Percentiles rank a stretch among this genome's conserved stretches.
Evolutionary conservation across 1,140 invertebrate species (phyloP).

Genomic region (Cephus cinctus): DNA sequence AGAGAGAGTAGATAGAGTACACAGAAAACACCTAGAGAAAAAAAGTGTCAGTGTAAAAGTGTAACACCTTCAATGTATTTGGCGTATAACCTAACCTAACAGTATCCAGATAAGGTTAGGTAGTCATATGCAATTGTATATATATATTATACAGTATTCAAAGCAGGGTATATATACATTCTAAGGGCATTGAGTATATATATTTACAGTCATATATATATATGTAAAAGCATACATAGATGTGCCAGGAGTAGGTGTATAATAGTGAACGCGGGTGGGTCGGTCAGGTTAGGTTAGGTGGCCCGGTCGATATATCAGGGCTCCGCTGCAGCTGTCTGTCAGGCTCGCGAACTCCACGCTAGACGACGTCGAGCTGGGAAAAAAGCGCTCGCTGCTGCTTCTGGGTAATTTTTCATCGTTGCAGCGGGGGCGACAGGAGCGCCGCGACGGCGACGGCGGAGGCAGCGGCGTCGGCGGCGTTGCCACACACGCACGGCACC

Average conservation of each 20-base stretch:
- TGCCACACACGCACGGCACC: constrained; percentile 23
- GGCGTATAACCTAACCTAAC: too few species aligned
- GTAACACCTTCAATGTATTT: too few species aligned
- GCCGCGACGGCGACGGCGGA: constrained; percentile 36
- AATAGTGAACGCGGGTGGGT: constrained; percentile 36
- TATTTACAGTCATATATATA: too few species aligned
- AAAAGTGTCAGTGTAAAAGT: not conserved
- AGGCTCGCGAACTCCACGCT: constrained; percentile 47
- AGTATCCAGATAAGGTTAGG: too few species aligned
- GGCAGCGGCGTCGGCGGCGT: too few species aligned
- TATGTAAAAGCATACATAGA: too few species aligned
- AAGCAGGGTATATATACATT: too few species aligned
- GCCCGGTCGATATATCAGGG: constrained; percentile 54
- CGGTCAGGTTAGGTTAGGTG: constrained; percentile 42
- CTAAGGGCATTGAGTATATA: too few species aligned
- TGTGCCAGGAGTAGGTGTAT: constrained; percentile 26
- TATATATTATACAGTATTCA: too few species aligned
- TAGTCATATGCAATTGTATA: too few species aligned
- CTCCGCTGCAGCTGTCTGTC: constrained; percentile 53
- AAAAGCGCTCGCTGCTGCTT: constrained; percentile 42
- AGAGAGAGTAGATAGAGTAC: not conserved
- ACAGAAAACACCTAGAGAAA: not conserved
- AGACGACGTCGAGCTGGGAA: constrained; percentile 45
- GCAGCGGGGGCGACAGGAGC: constrained; percentile 45
- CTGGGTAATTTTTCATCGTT: constrained; percentile 55